Base-by-base conservation (phyloP, 2,113 vertebrate genomes). In the Peromyscus leucopus region DNA sequence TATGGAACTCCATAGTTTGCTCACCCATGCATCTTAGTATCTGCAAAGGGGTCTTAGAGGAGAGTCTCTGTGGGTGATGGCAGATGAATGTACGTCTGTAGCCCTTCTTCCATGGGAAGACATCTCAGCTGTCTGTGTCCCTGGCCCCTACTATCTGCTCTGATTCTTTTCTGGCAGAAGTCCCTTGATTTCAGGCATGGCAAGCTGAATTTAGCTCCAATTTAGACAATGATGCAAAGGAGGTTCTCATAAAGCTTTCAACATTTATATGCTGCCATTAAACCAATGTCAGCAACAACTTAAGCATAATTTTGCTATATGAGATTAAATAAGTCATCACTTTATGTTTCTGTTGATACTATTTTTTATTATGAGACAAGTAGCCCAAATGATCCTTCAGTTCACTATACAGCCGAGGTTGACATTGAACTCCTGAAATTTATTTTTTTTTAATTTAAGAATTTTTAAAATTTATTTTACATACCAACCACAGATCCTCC, bases 221-320 rank as follows among this genome's bases (percentile, higher is more conserved):
- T 89, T 21, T 86, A 80, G 19, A 57, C 57, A n/a, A 10, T 78
- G 51, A 88, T 55, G 48, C 19, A 89, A 72, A 93, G 5, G n/a
- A 91, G 21, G 39, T 2, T 39, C 4, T 91, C 79, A 9, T 69
- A 65, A 48, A 89, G 31, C 12, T 86, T 96, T 89, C 83, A 91
- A 69, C 42, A 82, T 12, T 11, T 22, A 72, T 24, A 36, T 78
- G 21, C 22, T 86, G 3, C 24, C 36, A 74, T 59, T 69, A 79
- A 95, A 93, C 22, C 46, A 83, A 11, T 17, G 57, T 71, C 55
- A 89, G 16, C 9, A 80, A 84, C 89, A 26, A 90, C 10, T 48
- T 72, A 95, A 24, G 11, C 31, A 55, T 87, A 57, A 91, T 89
- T 89, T 57, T 74, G 26, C 71, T 92, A 57, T n/a, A 21, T 91